Evolutionary conservation across 2,888 invertebrate genomes (phyloP), one percentile per base, ranked within the genome.

Genomic region (Meteorus colon): DNA sequence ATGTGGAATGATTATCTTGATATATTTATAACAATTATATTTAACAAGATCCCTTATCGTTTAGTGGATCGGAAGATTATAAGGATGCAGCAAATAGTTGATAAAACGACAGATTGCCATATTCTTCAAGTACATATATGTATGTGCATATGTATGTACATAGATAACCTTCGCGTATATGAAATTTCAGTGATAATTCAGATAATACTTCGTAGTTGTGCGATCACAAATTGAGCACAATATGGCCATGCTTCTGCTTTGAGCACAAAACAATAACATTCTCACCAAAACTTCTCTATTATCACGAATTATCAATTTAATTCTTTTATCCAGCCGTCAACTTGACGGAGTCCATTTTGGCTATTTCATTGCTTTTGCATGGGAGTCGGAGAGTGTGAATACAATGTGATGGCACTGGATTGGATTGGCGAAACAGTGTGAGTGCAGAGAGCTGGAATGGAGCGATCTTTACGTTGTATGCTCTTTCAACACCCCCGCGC

Each of bases 291-390:
- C 12, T 65, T 19, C 24, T 37, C 10, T n/a, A 65, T 65, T 10
- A 19, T 37, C 1, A 10, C 10, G 14, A 65, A 24, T 19, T 16
- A 24, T 31, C 41, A 41, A 65, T n/a, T 65, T 24, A 1, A 62
- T 62, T 19, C 2, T 27, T 45, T 29, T n/a, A 68, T 68, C 67
- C 51, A 48, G 45, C 51, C 67, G 67, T 68, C 67, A 68, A 68
- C 67, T 68, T 51, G 67, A 10, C 51, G 51, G 67, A 68, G 48
- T 48, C 67, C 67, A 68, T 68, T 68, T 68, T 68, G 51, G 48
- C 37, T 55, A 65, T 65, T n/a, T 65, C 65, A 65, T 65, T 65
- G 41, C 41, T 19, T 41, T 12, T 41, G 41, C 12, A 41, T 41
- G 41, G 41, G 12, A 41, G 24, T 19, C 19, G 10, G 27, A 12